These are phyloP conservation scores for Petrocephalus schoutedeni DNA, from an alignment of 2,797 vertebrate species.

Conservation along the genomic window DNA sequence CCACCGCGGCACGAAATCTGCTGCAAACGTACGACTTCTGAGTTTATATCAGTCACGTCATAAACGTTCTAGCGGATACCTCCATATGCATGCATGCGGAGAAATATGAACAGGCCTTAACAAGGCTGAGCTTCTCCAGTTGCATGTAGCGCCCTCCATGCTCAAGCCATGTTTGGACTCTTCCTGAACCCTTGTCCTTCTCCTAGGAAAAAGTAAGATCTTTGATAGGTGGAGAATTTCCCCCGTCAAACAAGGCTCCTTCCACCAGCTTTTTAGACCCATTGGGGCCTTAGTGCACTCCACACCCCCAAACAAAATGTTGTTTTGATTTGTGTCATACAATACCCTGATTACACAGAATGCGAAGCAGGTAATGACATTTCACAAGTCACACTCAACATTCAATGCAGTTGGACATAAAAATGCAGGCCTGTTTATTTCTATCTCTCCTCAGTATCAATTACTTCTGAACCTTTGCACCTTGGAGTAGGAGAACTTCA, in stretches of 20 bases:
- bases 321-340: neutral
- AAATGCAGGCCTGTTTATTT: neutral
- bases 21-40: neutral
- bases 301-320: neutral
- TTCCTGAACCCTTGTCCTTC: neutral
- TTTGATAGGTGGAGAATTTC: neutral
- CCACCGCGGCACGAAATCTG: neutral
- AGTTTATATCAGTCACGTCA: neutral
- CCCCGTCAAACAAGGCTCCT: neutral
- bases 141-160: neutral
- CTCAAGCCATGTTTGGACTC: neutral
- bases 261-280: neutral
- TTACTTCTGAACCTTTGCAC: neutral
- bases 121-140: neutral
- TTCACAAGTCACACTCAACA: neutral
- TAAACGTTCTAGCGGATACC: neutral
- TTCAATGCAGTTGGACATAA: neutral
- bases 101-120: neutral
- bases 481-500: neutral
- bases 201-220: neutral
- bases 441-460: neutral
- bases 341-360: neutral
- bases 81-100: neutral
- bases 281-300: neutral
- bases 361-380: neutral